Base-by-base conservation (phyloP, 2,797 vertebrate species). In the Threskiornis aethiopicus region DNA sequence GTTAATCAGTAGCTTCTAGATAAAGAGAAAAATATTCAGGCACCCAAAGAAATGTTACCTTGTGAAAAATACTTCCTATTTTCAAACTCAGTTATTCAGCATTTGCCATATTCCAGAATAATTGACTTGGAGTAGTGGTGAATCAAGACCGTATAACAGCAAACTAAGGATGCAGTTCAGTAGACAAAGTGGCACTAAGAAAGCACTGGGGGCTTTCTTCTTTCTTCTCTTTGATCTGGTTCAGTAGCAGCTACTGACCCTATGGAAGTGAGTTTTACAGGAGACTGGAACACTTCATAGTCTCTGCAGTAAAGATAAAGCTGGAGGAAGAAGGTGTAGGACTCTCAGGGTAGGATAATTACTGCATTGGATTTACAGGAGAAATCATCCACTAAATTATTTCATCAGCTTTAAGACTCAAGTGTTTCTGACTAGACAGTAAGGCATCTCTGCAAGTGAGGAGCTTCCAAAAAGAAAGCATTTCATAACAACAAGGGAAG, bases 1-100 rank as follows among this genome's bases (percentile, higher is more conserved):
- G 84, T 91, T 96, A 92, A 92, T 92, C 84, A 78, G 62, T 52
- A 7, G 18, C 71, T 94, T 82, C 62, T 84, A 94, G 92, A 90
- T 86, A 95, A 95, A 83, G n/a, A 44, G 21, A 57, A 91, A 89
- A 86, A 88, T 51, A 92, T 76, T 59, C 54, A 81, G 47, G 47
- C 72, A 81, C 31, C 16, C 46, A 59, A 89, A 79, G 25, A 88
- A 85, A 72, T 46, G 44, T 70, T 94, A 54, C 73, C n/a, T 75
- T 81, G 57, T 75, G 54, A 54, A 87, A 96, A 78, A 67, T 47
- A 54, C 37, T 52, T 73, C 29, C 25, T 84, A 24, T 88, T 94
- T 95, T 85, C 42, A 93, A 70, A 86, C 62, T 87, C 31, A 83
- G 29, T 70, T 89, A 52, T 92, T 85, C 61, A 46, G 28, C 14